Evolutionary conservation across 2,797 vertebrate species (phyloP), one percentile per base, ranked within the genome.

Genomic region (Eulemur mongoz): DNA sequence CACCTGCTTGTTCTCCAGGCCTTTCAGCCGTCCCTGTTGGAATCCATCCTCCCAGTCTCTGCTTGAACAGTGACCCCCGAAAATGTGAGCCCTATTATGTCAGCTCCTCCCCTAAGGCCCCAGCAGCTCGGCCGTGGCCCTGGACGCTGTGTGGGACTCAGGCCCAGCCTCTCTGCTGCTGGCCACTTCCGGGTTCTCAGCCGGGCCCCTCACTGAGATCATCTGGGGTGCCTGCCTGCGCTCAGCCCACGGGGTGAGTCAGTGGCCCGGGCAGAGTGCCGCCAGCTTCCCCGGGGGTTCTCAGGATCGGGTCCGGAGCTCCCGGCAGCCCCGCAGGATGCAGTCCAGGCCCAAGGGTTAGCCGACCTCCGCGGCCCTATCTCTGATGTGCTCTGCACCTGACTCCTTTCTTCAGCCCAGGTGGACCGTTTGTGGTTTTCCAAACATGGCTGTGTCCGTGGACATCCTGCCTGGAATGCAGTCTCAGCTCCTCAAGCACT

Each of bases 11-110:
- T 32, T 22, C 40, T 17, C 32, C 5, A 22, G 23, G 25, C 30
- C 20, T 35, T 38, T 85, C 30, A 5, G 32, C 27, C 27, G 35
- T 35, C 14, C 54, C 8, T 10, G 7, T 38, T 13, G 67, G 40
- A 40, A 38, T 35, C n/a, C 35, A 52, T 12, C 38, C 45, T 81
- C 57, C 52, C 61, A 67, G 76, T 22, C 61, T 79, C 43, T 67
- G 43, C 81, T 23, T 59, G 8, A 32, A 88, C 13, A 40, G 43
- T 6, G 17, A 59, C 40, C 52, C 57, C 59, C 38, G 40, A 63
- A 59, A 50, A 23, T 2, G 1, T 9, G n/a, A 27, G 67, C 32
- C 10, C 40, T 22, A 27, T 7, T 7, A 43, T 0, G 0, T 1
- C 1, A 9, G 89, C 12, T 67, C 22, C 27, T 35, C 45, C 30